Conservation (phyloP, 2,888 invertebrate species). For the Caprella mutica region DNA sequence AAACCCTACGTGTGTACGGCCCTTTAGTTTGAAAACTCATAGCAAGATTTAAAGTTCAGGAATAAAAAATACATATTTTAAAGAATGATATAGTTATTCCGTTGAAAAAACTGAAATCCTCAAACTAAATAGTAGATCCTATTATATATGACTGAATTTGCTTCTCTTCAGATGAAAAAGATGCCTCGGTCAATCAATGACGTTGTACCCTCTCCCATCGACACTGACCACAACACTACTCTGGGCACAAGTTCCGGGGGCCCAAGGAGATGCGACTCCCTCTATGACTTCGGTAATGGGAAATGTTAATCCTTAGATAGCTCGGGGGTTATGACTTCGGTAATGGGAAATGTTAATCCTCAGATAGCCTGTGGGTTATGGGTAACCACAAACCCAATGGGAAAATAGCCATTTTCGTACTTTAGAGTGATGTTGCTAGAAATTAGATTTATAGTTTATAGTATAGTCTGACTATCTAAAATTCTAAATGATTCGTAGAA, state of each 20-base stretch:
- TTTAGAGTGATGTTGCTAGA: too few relatives aligned
- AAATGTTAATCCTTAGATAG: too few relatives aligned
- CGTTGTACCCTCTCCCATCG: constrained; percentile 37
- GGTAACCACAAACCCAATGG: too few relatives aligned
- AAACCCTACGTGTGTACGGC: too few relatives aligned
- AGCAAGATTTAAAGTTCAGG: background rate
- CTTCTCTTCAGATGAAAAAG: constrained; percentile 60
- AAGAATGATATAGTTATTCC: background rate
- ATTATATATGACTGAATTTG: background rate
- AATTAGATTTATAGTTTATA: too few relatives aligned
- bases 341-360: background rate
- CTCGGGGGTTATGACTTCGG: constrained; percentile 11
- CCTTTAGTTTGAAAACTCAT: too few relatives aligned
- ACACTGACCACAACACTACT: constrained; percentile 35
- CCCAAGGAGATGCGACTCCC: constrained; percentile 5
- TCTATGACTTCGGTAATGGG: constrained; percentile 8
- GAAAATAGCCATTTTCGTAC: too few relatives aligned
- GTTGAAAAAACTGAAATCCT: background rate
- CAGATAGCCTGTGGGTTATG: too few relatives aligned
- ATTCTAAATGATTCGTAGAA: too few relatives aligned
- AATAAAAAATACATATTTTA: background rate
- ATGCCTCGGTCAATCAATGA: constrained; percentile 70
- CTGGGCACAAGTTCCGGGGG: constrained; percentile 29
- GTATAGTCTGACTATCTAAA: too few relatives aligned
- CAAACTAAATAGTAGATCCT: background rate